Percentiles rank a stretch among this genome's conserved stretches.
Conservation (phyloP, 2,797 vertebrate genomes). For the Triplophysa yarkandensis region DNA sequence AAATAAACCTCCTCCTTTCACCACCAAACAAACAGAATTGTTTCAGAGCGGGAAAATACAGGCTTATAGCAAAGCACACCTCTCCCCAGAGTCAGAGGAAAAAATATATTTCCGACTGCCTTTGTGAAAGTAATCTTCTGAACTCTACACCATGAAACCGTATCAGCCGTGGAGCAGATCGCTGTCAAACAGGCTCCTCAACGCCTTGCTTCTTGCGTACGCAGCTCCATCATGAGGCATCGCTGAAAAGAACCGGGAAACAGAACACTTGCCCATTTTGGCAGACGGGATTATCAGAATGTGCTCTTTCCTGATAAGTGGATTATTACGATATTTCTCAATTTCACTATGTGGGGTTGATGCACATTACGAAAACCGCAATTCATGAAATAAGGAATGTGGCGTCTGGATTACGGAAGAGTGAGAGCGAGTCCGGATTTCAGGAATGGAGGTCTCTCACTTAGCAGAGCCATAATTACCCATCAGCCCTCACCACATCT, state of each 20-base stretch:
- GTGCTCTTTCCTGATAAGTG: conserved; percentile 65
- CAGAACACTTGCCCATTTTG: conserved; percentile 58
- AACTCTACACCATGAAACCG: conserved; percentile 50
- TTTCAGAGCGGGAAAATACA: conserved; percentile 37
- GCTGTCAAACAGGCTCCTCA: conserved; percentile 40
- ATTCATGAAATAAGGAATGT: conserved; percentile 56
- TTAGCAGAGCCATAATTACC: conserved; percentile 55
- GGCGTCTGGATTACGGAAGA: conserved; percentile 54
- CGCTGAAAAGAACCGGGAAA: conserved; percentile 44
- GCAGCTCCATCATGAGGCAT: conserved; percentile 39
- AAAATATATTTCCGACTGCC: conserved; percentile 40
- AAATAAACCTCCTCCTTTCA: conserved; percentile 13
- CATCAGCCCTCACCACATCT: conserved; percentile 34
- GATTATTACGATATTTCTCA: conserved; percentile 66
- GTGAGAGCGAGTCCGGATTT: conserved; percentile 53
- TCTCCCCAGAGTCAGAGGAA: conserved; percentile 38
- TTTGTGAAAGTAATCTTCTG: conserved; percentile 47
- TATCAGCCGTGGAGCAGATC: conserved; percentile 42
- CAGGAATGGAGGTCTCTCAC: conserved; percentile 32
- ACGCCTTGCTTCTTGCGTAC: conserved; percentile 14
- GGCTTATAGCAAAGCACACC: conserved; percentile 43
- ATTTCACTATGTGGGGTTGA: conserved; percentile 57
- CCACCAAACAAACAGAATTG: background rate
- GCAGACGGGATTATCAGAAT: conserved; percentile 62
- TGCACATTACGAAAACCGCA: conserved; percentile 56